phyloP scores from a whole-genome alignment of 64 coral and sea anemone genomes.

The Stichodactyla mertensii region DNA sequence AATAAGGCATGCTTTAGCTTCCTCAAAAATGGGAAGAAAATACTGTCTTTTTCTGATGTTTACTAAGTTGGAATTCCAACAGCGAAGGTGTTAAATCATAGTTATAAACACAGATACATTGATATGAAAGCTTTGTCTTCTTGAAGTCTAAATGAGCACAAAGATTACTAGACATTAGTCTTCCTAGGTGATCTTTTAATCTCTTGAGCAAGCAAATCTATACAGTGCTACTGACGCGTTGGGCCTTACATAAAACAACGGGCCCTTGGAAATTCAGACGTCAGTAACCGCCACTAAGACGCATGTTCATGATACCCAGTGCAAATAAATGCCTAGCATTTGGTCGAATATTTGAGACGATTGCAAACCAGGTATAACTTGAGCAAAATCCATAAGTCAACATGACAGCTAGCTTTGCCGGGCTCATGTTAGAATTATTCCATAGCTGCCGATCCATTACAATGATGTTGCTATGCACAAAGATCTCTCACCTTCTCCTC shows the following conservation, averaged over 20 bases:
- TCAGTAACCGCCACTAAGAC: too few relatives aligned
- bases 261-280: background rate
- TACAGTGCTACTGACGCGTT: background rate
- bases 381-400: background rate
- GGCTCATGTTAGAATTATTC: background rate
- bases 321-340: slow-evolving; percentile 4
- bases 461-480: too few relatives aligned
- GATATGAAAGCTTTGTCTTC: background rate
- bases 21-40: background rate
- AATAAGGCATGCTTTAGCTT: background rate
- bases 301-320: background rate
- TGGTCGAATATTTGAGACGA: background rate
- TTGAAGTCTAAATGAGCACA: background rate
- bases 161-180: background rate
- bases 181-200: background rate
- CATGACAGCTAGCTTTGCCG: background rate
- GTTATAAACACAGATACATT: background rate
- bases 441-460: background rate
- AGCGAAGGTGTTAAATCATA: background rate
- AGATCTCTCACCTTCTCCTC: background rate
- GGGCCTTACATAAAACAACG: background rate
- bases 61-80: background rate
- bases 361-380: background rate
- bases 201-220: background rate
- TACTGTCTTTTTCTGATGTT: background rate